Evolutionary conservation across 2,888 invertebrate genomes (phyloP).

Genomic region (Drosophila merina): DNA sequence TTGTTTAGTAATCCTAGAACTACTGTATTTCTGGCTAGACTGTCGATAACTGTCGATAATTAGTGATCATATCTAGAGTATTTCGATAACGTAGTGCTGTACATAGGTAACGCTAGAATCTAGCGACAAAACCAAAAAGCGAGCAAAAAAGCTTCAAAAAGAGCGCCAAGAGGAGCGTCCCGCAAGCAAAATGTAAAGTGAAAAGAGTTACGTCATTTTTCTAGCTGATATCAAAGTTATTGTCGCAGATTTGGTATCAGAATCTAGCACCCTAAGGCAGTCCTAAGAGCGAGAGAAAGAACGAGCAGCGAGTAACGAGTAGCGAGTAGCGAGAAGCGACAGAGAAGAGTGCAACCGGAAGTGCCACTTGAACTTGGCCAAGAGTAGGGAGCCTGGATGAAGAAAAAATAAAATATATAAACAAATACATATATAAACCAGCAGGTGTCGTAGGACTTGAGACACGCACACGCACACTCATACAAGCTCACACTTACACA

Average conservation of each 20-base stretch:
- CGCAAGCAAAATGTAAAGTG: slow-evolving; percentile 76
- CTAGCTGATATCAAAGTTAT: slow-evolving; percentile 84
- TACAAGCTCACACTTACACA: slow-evolving; percentile 27
- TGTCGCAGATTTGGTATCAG: slow-evolving; percentile 84
- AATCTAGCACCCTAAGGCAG: slow-evolving; percentile 79
- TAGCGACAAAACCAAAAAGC: slow-evolving; percentile 15
- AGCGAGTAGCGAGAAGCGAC: slow-evolving; percentile 10
- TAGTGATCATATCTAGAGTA: slow-evolving; percentile 31
- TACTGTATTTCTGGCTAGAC: slow-evolving; percentile 22
- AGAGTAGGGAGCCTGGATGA: slow-evolving; percentile 26
- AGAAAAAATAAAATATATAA: neutral
- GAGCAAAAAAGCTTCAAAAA: slow-evolving; percentile 32
- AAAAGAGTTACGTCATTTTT: slow-evolving; percentile 83
- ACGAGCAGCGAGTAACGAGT: slow-evolving; percentile 5
- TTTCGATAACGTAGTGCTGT: slow-evolving; percentile 34
- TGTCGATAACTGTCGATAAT: slow-evolving; percentile 17
- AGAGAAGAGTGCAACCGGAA: slow-evolving; percentile 44
- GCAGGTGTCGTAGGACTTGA: slow-evolving; percentile 61
- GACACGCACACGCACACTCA: slow-evolving; percentile 13
- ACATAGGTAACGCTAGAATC: slow-evolving; percentile 25
- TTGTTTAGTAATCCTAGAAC: slow-evolving; percentile 3
- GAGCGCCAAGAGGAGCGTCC: slow-evolving; percentile 9
- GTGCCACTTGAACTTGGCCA: slow-evolving; percentile 68
- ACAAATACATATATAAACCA: slow-evolving; percentile 28
- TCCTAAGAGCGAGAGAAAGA: neutral